Percentiles rank a stretch among this genome's conserved stretches.
These are phyloP conservation scores for Drosophila orosa DNA, from an alignment of 1,140 invertebrate genomes.

Conservation along the genomic window DNA sequence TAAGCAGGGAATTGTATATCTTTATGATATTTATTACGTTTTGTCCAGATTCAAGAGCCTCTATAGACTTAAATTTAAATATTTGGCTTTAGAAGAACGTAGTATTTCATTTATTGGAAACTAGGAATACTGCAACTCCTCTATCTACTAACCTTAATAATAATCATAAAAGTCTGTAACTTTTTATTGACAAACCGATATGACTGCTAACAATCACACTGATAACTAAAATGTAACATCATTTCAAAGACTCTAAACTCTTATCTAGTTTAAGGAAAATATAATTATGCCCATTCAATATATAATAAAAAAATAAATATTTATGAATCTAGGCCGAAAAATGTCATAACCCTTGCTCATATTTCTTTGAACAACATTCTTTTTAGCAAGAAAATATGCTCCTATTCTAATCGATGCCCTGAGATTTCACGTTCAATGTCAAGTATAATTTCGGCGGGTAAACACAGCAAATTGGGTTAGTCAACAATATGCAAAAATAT, in stretches of 20 bases:
- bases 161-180: background rate
- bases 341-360: background rate
- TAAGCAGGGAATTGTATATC: no score
- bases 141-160: background rate
- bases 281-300: background rate
- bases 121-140: background rate
- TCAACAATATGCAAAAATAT: conserved; percentile 67
- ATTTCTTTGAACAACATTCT: background rate
- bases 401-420: conserved; percentile 14
- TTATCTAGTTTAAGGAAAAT: background rate
- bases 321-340: background rate
- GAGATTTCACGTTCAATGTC: conserved; percentile 62
- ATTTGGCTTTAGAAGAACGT: background rate
- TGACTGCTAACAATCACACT: background rate
- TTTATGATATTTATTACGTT: no score
- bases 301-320: background rate
- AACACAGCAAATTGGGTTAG: conserved; percentile 63
- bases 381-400: background rate
- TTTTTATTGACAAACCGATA: background rate
- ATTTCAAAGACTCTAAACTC: no score
- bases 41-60: no score
- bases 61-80: background rate
- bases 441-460: conserved; percentile 68
- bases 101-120: no score
- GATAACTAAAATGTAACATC: background rate